These are phyloP conservation scores for Rhodophaea formosa DNA, from an alignment of 2,888 invertebrate genomes.

Conservation along the genomic window DNA sequence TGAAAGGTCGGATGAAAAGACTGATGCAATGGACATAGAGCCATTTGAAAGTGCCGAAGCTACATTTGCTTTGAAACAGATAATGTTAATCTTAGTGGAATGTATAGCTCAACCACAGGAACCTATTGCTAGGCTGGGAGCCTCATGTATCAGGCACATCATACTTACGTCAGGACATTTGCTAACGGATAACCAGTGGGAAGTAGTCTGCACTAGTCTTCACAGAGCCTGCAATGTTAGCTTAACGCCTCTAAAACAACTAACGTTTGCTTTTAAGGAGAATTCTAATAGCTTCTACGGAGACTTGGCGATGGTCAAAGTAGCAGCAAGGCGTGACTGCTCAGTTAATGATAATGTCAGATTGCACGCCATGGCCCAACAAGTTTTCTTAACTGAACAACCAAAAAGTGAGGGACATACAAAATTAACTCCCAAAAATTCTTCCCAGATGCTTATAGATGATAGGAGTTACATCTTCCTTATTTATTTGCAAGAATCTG, in stretches of 20 bases:
- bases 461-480: slow-evolving; percentile 94
- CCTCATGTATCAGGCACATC: slow-evolving; percentile 93
- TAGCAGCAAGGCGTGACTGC: slow-evolving; percentile 94
- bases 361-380: slow-evolving; percentile 93
- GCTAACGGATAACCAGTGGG: slow-evolving; percentile 92
- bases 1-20: slow-evolving; percentile 65
- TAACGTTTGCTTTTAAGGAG: slow-evolving; percentile 94
- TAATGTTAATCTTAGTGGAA: slow-evolving; percentile 92
- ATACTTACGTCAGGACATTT: slow-evolving; percentile 91
- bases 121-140: slow-evolving; percentile 93
- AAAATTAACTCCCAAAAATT: slow-evolving; percentile 61
- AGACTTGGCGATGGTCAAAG: slow-evolving; percentile 94
- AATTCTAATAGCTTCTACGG: slow-evolving; percentile 97
- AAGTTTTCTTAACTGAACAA: slow-evolving; percentile 87
- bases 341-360: slow-evolving; percentile 91
- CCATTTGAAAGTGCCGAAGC: slow-evolving; percentile 79
- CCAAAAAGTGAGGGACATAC: slow-evolving; percentile 56
- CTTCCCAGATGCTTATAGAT: slow-evolving; percentile 82
- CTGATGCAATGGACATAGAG: slow-evolving; percentile 63
- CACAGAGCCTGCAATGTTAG: slow-evolving; percentile 93
- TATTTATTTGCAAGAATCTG: slow-evolving; percentile 88
- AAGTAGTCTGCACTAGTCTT: slow-evolving; percentile 89
- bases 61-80: slow-evolving; percentile 91
- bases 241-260: slow-evolving; percentile 91
- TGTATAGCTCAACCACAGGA: slow-evolving; percentile 95